phyloP scores from a whole-genome alignment of 2,888 invertebrate species.

The Machimus atricapillus region DNA sequence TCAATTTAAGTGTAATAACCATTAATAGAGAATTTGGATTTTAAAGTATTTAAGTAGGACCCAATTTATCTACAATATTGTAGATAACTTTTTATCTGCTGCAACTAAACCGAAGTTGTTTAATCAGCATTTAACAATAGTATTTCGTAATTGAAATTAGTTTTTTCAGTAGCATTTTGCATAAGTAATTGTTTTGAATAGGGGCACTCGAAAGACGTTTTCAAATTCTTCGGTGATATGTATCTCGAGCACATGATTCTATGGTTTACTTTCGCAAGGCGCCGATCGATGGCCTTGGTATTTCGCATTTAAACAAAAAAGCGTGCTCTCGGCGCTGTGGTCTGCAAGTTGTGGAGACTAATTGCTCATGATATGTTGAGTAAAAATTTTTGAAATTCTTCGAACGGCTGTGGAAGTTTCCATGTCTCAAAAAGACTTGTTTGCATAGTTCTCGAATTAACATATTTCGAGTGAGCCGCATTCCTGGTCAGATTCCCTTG shows the following conservation, averaged over 20 bases:
- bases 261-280: background rate
- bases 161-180: background rate
- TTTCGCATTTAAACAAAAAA: background rate
- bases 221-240: background rate
- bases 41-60: too few relatives aligned
- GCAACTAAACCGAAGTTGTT: too few relatives aligned
- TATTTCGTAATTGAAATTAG: too few relatives aligned
- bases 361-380: background rate
- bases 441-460: background rate
- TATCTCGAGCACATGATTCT: background rate
- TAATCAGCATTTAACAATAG: too few relatives aligned
- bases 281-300: background rate
- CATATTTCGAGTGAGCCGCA: background rate
- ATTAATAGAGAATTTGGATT: too few relatives aligned
- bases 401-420: background rate
- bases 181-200: background rate
- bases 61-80: too few relatives aligned
- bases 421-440: background rate
- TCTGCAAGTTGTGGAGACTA: background rate
- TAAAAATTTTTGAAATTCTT: background rate
- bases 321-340: background rate
- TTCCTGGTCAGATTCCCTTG: background rate
- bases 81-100: too few relatives aligned
- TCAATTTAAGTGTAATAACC: too few relatives aligned
- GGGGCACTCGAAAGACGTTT: background rate